Evolutionary conservation across 2,797 vertebrate species (phyloP).

Genomic region (Trachurus trachurus): DNA sequence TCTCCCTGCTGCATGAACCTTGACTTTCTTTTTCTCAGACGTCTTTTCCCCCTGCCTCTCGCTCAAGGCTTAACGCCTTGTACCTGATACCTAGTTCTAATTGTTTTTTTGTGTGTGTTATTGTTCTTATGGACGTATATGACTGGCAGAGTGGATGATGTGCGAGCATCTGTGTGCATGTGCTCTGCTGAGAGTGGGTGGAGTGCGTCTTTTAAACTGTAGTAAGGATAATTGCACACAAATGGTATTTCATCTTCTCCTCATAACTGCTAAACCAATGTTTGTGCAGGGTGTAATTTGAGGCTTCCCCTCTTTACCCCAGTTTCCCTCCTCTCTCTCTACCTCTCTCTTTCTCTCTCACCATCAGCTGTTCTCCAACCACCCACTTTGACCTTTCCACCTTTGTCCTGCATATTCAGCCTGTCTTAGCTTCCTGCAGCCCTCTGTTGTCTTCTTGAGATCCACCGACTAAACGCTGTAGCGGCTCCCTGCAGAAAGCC

Average conservation of each 20-base stretch:
- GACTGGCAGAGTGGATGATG: constrained; percentile 18
- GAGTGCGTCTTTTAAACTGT: constrained; percentile 55
- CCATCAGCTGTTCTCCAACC: constrained; percentile 43
- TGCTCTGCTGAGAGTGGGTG: constrained; percentile 36
- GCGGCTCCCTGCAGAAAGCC: constrained; percentile 37
- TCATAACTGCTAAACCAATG: constrained; percentile 75
- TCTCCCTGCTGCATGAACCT: neutral
- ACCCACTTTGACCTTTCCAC: constrained; percentile 15
- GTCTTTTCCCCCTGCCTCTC: neutral
- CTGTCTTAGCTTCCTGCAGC: neutral
- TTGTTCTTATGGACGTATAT: neutral
- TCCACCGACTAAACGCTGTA: constrained; percentile 13
- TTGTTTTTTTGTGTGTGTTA: neutral
- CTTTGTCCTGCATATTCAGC: constrained; percentile 39
- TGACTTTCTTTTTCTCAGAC: neutral
- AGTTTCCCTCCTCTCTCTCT: neutral
- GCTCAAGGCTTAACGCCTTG: neutral
- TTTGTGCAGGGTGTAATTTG: constrained; percentile 74
- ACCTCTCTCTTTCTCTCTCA: constrained; percentile 3
- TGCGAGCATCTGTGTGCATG: constrained; percentile 40
- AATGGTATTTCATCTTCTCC: constrained; percentile 61
- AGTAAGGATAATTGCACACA: constrained; percentile 73
- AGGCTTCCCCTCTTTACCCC: constrained; percentile 46
- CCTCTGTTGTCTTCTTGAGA: constrained; percentile 34
- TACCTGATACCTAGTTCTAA: neutral